Evolutionary conservation across 2,797 vertebrate genomes (phyloP), one percentile per base, ranked within the genome.

Genomic region (Xenentodon cancila): DNA sequence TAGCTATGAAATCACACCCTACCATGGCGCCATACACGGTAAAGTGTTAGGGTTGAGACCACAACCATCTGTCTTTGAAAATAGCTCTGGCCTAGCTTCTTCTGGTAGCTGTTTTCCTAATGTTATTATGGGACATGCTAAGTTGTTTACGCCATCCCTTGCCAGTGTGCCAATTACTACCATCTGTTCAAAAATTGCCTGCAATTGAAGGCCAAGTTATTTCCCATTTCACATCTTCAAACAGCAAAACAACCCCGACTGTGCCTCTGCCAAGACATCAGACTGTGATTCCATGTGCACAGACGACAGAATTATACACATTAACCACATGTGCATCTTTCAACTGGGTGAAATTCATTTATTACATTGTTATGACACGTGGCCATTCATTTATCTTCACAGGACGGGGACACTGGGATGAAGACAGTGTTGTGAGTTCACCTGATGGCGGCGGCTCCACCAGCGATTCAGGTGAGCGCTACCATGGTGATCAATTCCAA

Each of bases 351-450:
- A 57, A 40, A 52, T 73, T 63, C 43, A 68, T 67, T 77, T 46
- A 59, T 75, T 80, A 21, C 44, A 56, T 34, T 52, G 27, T 79
- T 64, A 44, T 71, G 7, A 75, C 76, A 71, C 59, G 12, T 71
- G 45, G 19, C 45, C 58, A 25, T 47, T 83, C 17, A 49, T 71
- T 59, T 78, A 45, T 68, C 43, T 40, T 45, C 82, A 59, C 85
- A 98, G 96, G 95, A 59, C 91, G 96, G 85, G 93, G 93, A 78
- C 95, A 97, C 67, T 97, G 96, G 96, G 96, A 97, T 78, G 96
- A 97, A 92, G 96, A 98, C 50, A 97, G 96, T 49, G 94, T 95
- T 0, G 95, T 97, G 77, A 97, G 96, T 84, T 97, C 96, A 22
- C 96, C 96, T 9, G 96, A 97, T 1, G 96, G 95, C 43, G 96